Evolutionary conservation across 2,888 invertebrate genomes (phyloP), one percentile per base, ranked within the genome.

Genomic region (Lasioglossum morio): DNA sequence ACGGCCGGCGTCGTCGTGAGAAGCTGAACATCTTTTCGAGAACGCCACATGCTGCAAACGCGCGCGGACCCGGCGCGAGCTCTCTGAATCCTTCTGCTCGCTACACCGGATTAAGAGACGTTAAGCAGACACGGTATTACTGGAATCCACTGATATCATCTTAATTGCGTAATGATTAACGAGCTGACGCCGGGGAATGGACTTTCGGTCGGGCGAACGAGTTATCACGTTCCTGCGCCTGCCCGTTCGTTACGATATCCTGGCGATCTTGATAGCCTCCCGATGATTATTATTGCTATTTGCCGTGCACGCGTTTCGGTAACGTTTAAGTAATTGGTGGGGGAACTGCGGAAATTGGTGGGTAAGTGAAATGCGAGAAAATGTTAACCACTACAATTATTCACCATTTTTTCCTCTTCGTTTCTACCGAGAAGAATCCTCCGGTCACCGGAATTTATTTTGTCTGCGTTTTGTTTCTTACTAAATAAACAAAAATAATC

Each of bases 81-180:
- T 30, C 27, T 70, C 19, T 5, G 46, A 81, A 81, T 81, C 81
- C 40, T 60, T 70, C 27, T 57, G 37, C 69, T 43, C 72, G 82
- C 75, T 63, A 63, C 78, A 34, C 27, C 72, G 79, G 75, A 84
- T 83, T 63, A 66, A 72, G 75, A 72, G 72, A 85, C 79, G 27
- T 66, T 84, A 72, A 83, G 53, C 84, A 76, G 84, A 66, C 72
- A 43, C 79, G 79, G 66, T 83, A 69, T 83, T 84, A 69, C 72
- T 12, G 72, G 79, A 83, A 83, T 72, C 34, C n/a, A 75, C 79
- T 53, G 83, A 83, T 84, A 37, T 77, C 70, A 78, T 83, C 83
- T 83, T 83, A 78, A 85, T 78, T 57, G 75, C 66, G 48, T 46
- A 76, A 83, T 60, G 85, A 85, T 85, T 76, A 78, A 84, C 83